A percentile compares a stretch with the other conserved stretches of the same genome.
Evolutionary conservation across 2,797 vertebrate genomes (phyloP).

Genomic region (Myoxocephalus aenaeus): DNA sequence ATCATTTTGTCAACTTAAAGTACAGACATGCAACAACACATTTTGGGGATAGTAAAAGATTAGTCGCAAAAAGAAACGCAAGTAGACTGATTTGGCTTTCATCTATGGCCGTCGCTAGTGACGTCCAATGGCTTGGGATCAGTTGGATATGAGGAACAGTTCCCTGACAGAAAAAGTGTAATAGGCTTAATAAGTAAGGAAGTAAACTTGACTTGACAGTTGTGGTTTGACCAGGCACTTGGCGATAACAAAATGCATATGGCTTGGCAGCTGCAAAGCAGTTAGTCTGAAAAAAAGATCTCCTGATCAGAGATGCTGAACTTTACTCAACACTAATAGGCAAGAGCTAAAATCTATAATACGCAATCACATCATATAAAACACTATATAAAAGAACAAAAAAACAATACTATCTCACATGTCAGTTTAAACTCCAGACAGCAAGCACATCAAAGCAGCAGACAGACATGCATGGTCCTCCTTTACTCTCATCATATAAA

Average conservation of each 20-base stretch:
- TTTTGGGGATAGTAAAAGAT: conserved; percentile 22
- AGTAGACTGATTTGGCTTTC: conserved; percentile 49
- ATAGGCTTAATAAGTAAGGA: conserved; percentile 5
- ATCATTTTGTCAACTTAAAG: conserved; percentile 10
- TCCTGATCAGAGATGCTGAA: not conserved
- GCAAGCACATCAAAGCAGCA: conserved; percentile 28
- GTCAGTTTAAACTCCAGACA: conserved; percentile 21
- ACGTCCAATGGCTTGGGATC: conserved; percentile 39
- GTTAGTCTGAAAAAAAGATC: conserved; percentile 10
- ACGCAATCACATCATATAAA: conserved; percentile 4
- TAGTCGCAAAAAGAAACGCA: conserved; percentile 35
- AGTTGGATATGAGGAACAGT: conserved; percentile 25
- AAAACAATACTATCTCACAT: not conserved
- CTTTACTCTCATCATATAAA: not conserved
- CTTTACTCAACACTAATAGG: not conserved
- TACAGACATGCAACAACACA: conserved; percentile 55
- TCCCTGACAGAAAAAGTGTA: conserved; percentile 50
- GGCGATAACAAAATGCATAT: conserved; percentile 55
- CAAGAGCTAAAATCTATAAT: conserved; percentile 1
- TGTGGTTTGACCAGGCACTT: conserved; percentile 77
- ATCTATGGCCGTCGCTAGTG: conserved; percentile 16
- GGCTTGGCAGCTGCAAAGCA: conserved; percentile 41
- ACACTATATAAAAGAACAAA: conserved; percentile 1
- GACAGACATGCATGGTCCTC: conserved; percentile 1
- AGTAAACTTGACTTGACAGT: conserved; percentile 10